Base-by-base conservation (phyloP, 2,113 vertebrate species). In the Cinclus mexicanus region DNA sequence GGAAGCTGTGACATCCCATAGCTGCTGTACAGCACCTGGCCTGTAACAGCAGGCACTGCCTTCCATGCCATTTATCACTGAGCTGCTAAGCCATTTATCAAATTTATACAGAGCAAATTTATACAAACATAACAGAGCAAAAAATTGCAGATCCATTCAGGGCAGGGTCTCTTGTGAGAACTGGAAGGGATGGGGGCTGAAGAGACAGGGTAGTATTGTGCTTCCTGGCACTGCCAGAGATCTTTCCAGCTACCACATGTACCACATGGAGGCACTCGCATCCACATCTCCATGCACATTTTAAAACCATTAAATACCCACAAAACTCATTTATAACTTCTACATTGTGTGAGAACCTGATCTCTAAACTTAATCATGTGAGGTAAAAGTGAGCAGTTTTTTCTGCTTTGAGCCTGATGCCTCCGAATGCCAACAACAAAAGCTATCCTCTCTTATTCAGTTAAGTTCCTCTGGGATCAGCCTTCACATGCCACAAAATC, bases 361-460 rank as follows among this genome's bases (percentile, higher is more conserved):
- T 26, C 8, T 42, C 39, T 68, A 35, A 63, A 31, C 6, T 81
- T n/a, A 65, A 23, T 11, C 2, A 25, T 4, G 3, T 56, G 23
- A 44, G 11, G 10, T 37, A 70, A 55, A 75, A 33, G 11, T 6
- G 7, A 12, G 1, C 5, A 1, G 0, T 25, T 50, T 20, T 8
- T 1, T 50, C 31, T 41, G 2, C 47, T 84, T 24, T 82, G 53
- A 57, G 25, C 19, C 18, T 79, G 11, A 16, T 14, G 3, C 9
- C 6, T 70, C 12, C 2, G 13, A 82, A 57, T 16, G 8, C 2
- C 2, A 3, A 37, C 11, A 44, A 24, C 15, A 65, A n/a, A 33
- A 29, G 4, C 11, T 2, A 0, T 24, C 20, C 0, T 1, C 12
- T 59, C 6, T 57, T 57, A 33, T 10, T 33, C 33, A 29, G 11